Base-by-base conservation (phyloP, 1,140 invertebrate species). In the Pseudachorutes palmiensis region DNA sequence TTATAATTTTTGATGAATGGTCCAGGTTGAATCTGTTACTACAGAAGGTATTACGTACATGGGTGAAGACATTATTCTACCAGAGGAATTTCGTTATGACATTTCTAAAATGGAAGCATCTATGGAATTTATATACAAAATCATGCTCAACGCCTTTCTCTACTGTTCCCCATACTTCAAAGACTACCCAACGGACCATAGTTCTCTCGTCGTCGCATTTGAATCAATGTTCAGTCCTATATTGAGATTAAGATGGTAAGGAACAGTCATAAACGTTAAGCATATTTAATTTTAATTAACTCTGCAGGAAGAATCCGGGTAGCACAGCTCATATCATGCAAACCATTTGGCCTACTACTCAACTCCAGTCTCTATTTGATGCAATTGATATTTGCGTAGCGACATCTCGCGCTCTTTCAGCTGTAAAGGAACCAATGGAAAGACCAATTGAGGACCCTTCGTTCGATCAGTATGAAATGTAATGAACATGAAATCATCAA, bases 111-210 rank as follows among this genome's bases (percentile, higher is more conserved):
- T 55, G 12, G 51, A 55, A 24, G 51, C 24, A 19, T 55, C 51
- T 5, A 16, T 55, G 12, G 51, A 55, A 24, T 55, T 55, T 55
- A 24, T 55, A 5, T 55, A 55, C 51, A 55, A 55, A 55, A 55
- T 55, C 51, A 55, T 55, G 51, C 9, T 12, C 51, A 5, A 16
- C 51, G 51, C 24, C 51, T 22, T 14, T 24, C 51, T 14, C 51
- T 55, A 55, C 51, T 55, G 51, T 55, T 9, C 51, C 5, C 9
- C 3, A 22, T 16, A 24, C 51, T 55, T 55, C 24, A 22, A 5
- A 19, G 51, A 22, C 9, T 55, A 19, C 24, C 51, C 51, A 19
- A 24, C 51, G 24, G 51, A 55, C 24, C 51, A 55, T 22, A 55
- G 51, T 55, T 14, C 12, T 5, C 51, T 55, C 24, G 5, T 14